Base-by-base conservation (phyloP, 2,113 vertebrate genomes). In the Phainopepla nitens region DNA sequence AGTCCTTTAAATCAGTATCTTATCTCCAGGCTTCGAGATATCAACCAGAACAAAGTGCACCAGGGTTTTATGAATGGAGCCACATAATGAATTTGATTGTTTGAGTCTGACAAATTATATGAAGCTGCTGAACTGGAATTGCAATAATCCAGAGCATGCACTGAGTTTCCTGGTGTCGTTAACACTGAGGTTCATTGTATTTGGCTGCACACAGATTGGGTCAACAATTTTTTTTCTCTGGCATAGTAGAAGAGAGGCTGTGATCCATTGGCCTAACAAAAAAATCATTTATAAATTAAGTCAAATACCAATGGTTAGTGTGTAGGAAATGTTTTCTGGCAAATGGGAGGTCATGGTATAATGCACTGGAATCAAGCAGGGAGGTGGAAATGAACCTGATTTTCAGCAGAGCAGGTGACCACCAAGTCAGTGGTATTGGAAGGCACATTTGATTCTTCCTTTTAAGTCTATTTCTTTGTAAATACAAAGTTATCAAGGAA, bases 41-140 rank as follows among this genome's bases (percentile, higher is more conserved):
- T 31, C 20, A 21, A 57, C 56, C 36, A n/a, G 47, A 66, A 79
- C 61, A 71, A 90, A 91, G 16, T 36, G 60, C 33, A 89, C 61
- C 49, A 87, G 41, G 13, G 16, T 88, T 95, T 94, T 95, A 84
- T 96, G 90, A 96, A 96, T 92, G 85, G 65, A 95, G 25, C 49
- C 50, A 51, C 72, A 90, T 68, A 94, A 96, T 77, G 79, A 78
- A 61, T 81, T 51, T 41, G 10, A 54, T 91, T 91, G 62, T 89
- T 92, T 39, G 79, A 90, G 47, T 21, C 58, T 79, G 86, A 96
- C 79, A 90, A 93, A 69, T 84, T 49, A 75, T 47, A 39, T 70
- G 89, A 91, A 96, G 93, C 87, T 89, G 83, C 91, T 82, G 73
- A 94, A 96, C 94, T 92, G 92, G 96, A 97, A 97, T 93, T 89